phyloP scores from a whole-genome alignment of 2,797 vertebrate genomes.

The Hypotaenidia okinawae region DNA sequence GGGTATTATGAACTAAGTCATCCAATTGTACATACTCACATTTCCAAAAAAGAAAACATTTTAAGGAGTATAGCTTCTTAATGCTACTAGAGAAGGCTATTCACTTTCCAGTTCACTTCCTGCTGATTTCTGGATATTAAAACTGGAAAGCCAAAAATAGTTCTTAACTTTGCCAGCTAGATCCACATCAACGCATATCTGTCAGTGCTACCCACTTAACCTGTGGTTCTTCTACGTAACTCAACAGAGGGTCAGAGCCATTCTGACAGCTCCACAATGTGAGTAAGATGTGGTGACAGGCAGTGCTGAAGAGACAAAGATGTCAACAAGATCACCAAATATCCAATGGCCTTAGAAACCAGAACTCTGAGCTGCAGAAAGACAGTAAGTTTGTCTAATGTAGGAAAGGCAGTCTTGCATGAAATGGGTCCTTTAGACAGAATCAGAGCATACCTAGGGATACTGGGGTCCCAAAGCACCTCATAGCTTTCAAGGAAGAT shows the following conservation, averaged over 20 bases:
- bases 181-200: constrained; percentile 32
- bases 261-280: constrained; percentile 55
- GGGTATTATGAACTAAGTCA: background rate
- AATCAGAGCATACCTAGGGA: background rate
- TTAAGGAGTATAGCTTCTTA: background rate
- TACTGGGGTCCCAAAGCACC: background rate
- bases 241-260: constrained; percentile 26
- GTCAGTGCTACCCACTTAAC: constrained; percentile 55
- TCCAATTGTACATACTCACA: background rate
- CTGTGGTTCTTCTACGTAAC: background rate
- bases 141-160: constrained; percentile 35
- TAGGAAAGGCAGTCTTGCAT: background rate
- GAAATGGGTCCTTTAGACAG: background rate
- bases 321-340: constrained; percentile 26
- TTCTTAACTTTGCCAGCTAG: background rate
- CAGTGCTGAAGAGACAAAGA: background rate
- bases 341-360: background rate
- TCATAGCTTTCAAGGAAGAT: background rate
- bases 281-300: constrained; percentile 15
- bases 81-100: background rate
- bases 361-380: background rate
- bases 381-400: background rate
- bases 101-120: constrained; percentile 7
- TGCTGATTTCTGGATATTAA: constrained; percentile 34
- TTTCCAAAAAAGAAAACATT: background rate